Percentiles rank a stretch among this genome's conserved stretches.
Conservation (phyloP, 2,797 vertebrate species). For the Microctenopoma lineatum region DNA sequence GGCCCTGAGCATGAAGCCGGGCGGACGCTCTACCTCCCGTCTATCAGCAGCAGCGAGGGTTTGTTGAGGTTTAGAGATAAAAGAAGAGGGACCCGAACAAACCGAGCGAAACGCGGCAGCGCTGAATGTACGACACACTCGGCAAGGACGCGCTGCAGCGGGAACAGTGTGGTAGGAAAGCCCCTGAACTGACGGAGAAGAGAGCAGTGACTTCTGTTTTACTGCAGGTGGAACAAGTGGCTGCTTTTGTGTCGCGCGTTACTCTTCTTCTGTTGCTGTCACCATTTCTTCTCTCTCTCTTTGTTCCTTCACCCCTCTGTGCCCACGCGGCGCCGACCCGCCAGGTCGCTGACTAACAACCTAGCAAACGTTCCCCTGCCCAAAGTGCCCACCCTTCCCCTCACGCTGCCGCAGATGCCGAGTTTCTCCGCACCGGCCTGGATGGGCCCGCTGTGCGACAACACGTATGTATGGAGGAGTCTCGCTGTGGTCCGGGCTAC, state of each 20-base stretch:
- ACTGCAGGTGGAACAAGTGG: constrained; percentile 37
- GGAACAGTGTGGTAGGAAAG: constrained; percentile 27
- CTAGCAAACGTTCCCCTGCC: constrained; percentile 95
- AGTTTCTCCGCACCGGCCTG: constrained; percentile 93
- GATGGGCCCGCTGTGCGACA: constrained; percentile 95
- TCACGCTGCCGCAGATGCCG: constrained; percentile 97
- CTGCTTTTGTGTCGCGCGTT: constrained; percentile 14
- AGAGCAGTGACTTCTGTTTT: constrained; percentile 44
- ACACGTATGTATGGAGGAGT: constrained; percentile 90
- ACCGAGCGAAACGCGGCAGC: constrained; percentile 32
- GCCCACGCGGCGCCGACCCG: constrained; percentile 5
- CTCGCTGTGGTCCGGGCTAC: background rate
- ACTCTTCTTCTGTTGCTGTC: constrained; percentile 17
- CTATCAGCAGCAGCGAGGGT: constrained; percentile 1
- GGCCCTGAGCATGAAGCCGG: background rate
- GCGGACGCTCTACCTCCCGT: constrained; percentile 6
- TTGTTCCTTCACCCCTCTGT: constrained; percentile 5
- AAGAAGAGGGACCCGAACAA: constrained; percentile 15
- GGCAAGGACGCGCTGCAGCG: constrained; percentile 45
- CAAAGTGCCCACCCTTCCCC: constrained; percentile 95
- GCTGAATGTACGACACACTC: constrained; percentile 24
- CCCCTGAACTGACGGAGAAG: constrained; percentile 21
- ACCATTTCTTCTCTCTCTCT: constrained; percentile 30
- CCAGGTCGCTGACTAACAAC: constrained; percentile 97
- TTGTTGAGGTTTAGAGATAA: constrained; percentile 28